Evolutionary conservation across 2,113 vertebrate genomes (phyloP).

Genomic region (Entosphenus tridentatus): DNA sequence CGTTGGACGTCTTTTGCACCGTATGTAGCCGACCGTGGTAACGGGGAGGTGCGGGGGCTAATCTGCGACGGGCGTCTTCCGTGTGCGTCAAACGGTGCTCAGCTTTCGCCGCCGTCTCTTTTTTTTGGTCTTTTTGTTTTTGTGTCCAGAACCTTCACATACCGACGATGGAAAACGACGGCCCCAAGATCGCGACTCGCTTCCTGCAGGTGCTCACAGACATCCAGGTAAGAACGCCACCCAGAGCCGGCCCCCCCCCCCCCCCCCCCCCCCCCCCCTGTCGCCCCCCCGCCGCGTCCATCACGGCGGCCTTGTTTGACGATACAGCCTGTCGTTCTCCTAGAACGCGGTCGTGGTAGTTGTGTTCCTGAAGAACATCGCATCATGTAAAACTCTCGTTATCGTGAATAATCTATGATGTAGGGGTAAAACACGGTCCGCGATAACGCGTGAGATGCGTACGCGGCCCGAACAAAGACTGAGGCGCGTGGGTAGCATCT

Average conservation of each 20-base stretch:
- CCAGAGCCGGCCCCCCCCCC: not conserved
- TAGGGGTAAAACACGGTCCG: no score
- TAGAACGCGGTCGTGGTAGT: no score
- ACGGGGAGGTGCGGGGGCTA: rapidly evolving
- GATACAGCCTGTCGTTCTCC: no score
- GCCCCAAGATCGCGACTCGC: constrained; percentile 31
- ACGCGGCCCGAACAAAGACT: no score
- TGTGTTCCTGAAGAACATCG: no score
- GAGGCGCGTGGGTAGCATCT: no score
- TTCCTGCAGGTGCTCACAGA: constrained; percentile 47
- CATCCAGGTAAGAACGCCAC: constrained; percentile 45
- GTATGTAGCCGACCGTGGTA: not conserved
- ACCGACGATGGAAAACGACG: constrained; percentile 58
- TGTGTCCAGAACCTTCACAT: constrained; percentile 29
- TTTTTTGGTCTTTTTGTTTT: not conserved
- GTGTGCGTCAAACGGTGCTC: not conserved
- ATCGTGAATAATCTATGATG: no score
- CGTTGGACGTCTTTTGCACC: not conserved
- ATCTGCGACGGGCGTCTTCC: not conserved
- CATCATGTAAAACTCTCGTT: no score
- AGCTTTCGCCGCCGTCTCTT: not conserved
- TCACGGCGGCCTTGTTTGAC: not conserved
- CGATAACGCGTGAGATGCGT: no score
- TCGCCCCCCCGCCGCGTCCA: not conserved
- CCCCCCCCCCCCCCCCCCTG: not conserved